Conservation (phyloP, 92 coral and sea anemone genomes). For the Pocillopora grandis region DNA sequence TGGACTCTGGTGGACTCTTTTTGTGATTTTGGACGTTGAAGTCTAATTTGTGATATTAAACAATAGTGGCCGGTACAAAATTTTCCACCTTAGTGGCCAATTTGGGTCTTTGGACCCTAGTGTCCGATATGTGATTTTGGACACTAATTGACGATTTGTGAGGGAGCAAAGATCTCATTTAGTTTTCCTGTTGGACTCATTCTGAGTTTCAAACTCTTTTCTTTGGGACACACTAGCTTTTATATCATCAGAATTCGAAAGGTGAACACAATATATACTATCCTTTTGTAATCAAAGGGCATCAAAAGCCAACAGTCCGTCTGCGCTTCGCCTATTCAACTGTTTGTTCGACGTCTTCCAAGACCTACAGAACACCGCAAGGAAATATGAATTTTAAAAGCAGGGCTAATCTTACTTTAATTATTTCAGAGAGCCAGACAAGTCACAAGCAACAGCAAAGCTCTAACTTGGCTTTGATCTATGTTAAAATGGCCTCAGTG, state of each 20-base stretch:
- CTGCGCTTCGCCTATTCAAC: not conserved
- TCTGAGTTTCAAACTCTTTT: conserved; percentile 53
- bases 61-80: no score
- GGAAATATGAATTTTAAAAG: not conserved
- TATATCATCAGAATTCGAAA: conserved; percentile 52
- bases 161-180: conserved; percentile 28
- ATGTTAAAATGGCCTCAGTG: conserved; percentile 64
- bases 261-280: conserved; percentile 8
- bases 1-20: no score
- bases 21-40: no score
- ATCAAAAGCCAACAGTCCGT: not conserved
- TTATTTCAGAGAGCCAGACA: conserved; percentile 27
- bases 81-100: no score
- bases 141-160: not conserved
- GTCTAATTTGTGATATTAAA: no score
- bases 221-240: conserved; percentile 49
- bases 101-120: conserved; percentile 8
- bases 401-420: no score
- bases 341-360: not conserved
- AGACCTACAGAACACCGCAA: no score
- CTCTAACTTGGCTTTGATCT: conserved; percentile 47
- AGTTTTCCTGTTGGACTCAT: conserved; percentile 55
- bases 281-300: not conserved
- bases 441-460: conserved; percentile 47
- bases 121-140: conserved; percentile 43